phyloP scores from a whole-genome alignment of 2,888 invertebrate genomes.

The Latheticus oryzae region DNA sequence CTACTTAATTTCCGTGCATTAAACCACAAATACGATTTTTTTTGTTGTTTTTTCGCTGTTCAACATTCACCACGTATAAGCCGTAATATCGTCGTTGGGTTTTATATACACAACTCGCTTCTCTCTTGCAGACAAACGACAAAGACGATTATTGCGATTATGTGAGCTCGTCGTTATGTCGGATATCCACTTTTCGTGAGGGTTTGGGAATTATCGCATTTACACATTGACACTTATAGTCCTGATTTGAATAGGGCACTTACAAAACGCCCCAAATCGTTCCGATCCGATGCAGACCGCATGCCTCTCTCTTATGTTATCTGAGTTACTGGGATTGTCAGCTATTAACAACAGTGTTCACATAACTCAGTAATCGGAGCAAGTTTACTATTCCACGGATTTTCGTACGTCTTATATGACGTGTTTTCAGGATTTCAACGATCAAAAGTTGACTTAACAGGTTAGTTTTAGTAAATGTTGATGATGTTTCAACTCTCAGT shows the following conservation, averaged over 20 bases:
- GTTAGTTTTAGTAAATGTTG: no score
- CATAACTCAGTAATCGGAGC: constrained; percentile 19
- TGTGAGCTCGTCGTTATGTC: constrained; percentile 4
- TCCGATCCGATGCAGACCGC: constrained; percentile 21
- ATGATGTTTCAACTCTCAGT: no score
- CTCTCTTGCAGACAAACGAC: no score
- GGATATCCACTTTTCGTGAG: constrained; percentile 11
- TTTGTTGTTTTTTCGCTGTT: constrained; percentile 2
- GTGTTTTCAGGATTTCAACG: no score
- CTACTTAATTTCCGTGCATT: constrained; percentile 22
- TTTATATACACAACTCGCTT: constrained; percentile 3
- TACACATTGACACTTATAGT: constrained; percentile 30
- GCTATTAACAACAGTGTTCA: constrained; percentile 8
- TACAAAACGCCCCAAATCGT: constrained; percentile 26
- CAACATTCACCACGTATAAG: constrained; percentile 10
- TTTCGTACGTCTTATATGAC: no score
- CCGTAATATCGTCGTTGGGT: constrained; percentile 12
- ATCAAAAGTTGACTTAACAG: no score
- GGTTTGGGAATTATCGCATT: constrained; percentile 31
- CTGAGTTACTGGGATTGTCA: constrained; percentile 24
- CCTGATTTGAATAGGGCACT: constrained; percentile 29
- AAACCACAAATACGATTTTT: background rate
- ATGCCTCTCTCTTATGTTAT: constrained; percentile 5
- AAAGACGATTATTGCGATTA: constrained; percentile 15
- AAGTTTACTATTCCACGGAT: no score